A percentile compares a stretch with the other conserved stretches of the same genome.
phyloP scores from a whole-genome alignment of 2,888 invertebrate species.

The Lucinisca nassula region DNA sequence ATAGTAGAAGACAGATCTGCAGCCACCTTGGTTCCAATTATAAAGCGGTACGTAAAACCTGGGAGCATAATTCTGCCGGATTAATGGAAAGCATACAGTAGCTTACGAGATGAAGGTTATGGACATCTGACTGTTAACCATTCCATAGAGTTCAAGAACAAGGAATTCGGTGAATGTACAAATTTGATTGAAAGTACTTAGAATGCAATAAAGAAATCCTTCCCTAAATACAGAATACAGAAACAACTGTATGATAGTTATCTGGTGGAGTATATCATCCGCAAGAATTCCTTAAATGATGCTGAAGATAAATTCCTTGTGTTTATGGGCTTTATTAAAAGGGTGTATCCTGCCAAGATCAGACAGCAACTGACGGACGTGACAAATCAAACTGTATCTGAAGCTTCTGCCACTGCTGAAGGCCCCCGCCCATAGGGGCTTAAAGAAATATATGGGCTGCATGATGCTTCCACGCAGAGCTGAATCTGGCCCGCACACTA shows the following conservation, averaged over 20 bases:
- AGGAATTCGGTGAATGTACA: neutral
- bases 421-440: too few species aligned
- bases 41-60: constrained; percentile 46
- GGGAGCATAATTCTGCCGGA: constrained; percentile 54
- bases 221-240: too few species aligned
- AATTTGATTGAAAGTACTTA: neutral
- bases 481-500: too few species aligned
- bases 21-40: constrained; percentile 39
- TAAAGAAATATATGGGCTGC: too few species aligned
- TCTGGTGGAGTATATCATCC: too few species aligned
- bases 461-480: too few species aligned
- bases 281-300: neutral
- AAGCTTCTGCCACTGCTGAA: neutral
- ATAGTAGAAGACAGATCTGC: constrained; percentile 52
- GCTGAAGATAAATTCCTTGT: neutral
- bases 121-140: too few species aligned
- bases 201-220: too few species aligned
- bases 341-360: neutral
- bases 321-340: neutral
- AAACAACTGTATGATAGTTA: too few species aligned
- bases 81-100: constrained; percentile 52
- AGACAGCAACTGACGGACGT: neutral
- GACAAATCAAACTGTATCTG: neutral
- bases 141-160: neutral
- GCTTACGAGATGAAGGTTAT: constrained; percentile 24